These are phyloP conservation scores for Erynnis tages DNA, from an alignment of 2,888 invertebrate genomes.

Conservation along the genomic window DNA sequence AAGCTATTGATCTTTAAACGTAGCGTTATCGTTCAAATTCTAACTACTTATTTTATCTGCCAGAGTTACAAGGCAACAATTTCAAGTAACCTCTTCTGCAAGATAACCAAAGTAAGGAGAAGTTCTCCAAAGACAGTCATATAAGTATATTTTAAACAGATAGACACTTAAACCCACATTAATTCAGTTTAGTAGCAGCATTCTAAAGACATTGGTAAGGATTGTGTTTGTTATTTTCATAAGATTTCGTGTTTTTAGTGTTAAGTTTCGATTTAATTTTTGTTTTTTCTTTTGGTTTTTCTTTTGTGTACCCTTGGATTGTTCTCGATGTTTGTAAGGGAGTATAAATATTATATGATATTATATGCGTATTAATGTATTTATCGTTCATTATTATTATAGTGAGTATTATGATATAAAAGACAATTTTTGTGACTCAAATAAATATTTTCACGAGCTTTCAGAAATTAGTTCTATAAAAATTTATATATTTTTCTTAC, in stretches of 20 bases:
- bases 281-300: too few relatives aligned
- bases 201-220: constrained; percentile 70
- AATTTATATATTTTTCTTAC: constrained; percentile 77
- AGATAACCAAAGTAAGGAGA: constrained; percentile 47
- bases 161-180: not conserved
- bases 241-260: constrained; percentile 62
- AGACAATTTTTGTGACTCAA: constrained; percentile 73
- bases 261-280: constrained; percentile 41
- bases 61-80: too few relatives aligned
- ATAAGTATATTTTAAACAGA: constrained; percentile 16
- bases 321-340: constrained; percentile 35
- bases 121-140: constrained; percentile 39
- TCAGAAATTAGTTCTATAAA: constrained; percentile 67
- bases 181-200: constrained; percentile 55
- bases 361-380: constrained; percentile 37
- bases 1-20: not conserved
- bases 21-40: not conserved
- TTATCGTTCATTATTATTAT: constrained; percentile 41
- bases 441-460: constrained; percentile 74
- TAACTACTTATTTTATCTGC: not conserved
- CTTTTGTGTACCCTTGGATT: constrained; percentile 54
- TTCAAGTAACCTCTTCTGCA: constrained; percentile 20
- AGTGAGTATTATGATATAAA: constrained; percentile 60
- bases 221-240: constrained; percentile 55
- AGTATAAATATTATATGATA: constrained; percentile 8